phyloP scores from a whole-genome alignment of 2,888 invertebrate species.

The Lamellibrachia columna region DNA sequence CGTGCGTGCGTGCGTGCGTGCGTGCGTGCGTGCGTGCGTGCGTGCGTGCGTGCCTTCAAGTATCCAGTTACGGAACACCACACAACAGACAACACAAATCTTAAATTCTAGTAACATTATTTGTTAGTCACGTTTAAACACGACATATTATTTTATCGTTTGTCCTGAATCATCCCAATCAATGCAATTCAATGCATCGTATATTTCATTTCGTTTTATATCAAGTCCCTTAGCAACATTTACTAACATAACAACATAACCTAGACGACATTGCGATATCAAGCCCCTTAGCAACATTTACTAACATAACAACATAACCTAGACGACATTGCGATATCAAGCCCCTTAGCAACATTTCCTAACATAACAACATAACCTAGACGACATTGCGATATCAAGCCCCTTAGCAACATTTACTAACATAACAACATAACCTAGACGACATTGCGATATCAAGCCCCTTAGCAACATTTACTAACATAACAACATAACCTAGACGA shows the following conservation, averaged over 20 bases:
- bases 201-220: not conserved
- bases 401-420: not conserved
- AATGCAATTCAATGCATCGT: not conserved
- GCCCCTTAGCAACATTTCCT: not conserved
- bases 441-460: no score
- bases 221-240: not conserved
- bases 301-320: not conserved
- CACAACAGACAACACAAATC: no score
- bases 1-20: not conserved
- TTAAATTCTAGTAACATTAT: no score
- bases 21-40: not conserved
- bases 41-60: not conserved
- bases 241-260: not conserved
- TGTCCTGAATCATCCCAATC: not conserved
- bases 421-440: no score
- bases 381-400: not conserved
- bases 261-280: not conserved
- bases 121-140: not conserved
- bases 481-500: no score
- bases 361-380: not conserved
- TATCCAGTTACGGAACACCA: no score
- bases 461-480: no score
- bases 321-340: not conserved
- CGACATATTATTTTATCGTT: not conserved
- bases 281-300: not conserved